Base-by-base conservation (phyloP, 2,888 invertebrate genomes). In the Cremastinae sp. region DNA sequence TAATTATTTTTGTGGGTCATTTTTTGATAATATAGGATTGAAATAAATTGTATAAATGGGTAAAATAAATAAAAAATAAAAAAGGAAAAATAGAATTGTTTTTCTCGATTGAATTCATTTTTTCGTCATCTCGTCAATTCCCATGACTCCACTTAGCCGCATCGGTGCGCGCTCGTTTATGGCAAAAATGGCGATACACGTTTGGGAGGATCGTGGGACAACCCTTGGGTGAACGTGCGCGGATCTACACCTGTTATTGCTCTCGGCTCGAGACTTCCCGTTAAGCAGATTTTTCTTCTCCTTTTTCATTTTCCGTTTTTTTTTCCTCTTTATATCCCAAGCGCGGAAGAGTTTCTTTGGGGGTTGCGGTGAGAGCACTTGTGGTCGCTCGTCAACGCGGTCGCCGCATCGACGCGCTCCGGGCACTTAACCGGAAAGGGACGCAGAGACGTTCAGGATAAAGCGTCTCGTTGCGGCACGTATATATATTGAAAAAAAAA, bases 391-490 rank as follows among this genome's bases (percentile, higher is more conserved):
- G 62, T 55, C 74, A 59, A 74, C 69, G 8, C n/a, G 12, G 61
- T 45, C 18, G 22, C 53, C 64, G 53, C 45, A 59, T 70, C 61
- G 37, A 9, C 68, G 35, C 49, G 72, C 61, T 66, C 45, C 70
- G 43, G 75, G 72, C 73, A 71, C 71, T 78, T 77, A 75, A 55
- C 72, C 49, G 39, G 66, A 61, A 70, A 45, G 45, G 64, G 64
- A 41, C 61, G 22, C 22, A 35, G 58, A 51, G 10, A 45, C 9
- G 37, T 49, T 72, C 20, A 65, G 75, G 61, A 81, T 78, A 79
- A 81, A 78, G 70, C 69, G 73, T 71, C 78, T 76, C 66, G 77
- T 76, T 80, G 78, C 64, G 12, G 35, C 35, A 37, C 16, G 0
- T n/a, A 28, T 35, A 70, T 75, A 68, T 65, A 73, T 75, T 78